Evolutionary conservation across 1,140 invertebrate genomes (phyloP).

Genomic region (Cydia fagiglandana): DNA sequence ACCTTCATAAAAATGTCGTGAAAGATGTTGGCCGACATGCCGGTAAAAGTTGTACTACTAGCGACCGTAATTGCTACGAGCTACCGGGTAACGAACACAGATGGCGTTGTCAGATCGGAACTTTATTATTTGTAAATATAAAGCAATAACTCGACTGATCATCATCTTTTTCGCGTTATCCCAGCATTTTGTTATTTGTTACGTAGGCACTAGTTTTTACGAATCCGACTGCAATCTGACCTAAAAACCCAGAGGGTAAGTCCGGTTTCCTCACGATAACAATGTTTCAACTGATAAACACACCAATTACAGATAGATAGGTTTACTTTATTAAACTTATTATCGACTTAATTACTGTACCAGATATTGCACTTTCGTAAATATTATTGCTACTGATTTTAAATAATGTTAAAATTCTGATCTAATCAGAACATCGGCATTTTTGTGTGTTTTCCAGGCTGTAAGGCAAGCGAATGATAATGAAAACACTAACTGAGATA

Average conservation of each 20-base stretch:
- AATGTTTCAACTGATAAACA: neutral
- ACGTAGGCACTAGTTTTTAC: too few relatives aligned
- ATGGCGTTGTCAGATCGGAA: neutral
- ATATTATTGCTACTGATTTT: neutral
- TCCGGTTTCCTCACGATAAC: neutral
- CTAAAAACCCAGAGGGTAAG: too few relatives aligned
- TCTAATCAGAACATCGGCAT: neutral
- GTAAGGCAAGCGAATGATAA: neutral
- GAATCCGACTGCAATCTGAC: too few relatives aligned
- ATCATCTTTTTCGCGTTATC: too few relatives aligned
- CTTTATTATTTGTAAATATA: neutral
- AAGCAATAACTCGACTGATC: too few relatives aligned
- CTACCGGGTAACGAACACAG: neutral
- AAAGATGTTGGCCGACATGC: neutral
- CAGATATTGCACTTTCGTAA: neutral
- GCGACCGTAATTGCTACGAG: neutral
- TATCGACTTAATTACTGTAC: neutral
- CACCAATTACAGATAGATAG: neutral
- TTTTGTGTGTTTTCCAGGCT: neutral
- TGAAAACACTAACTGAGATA: constrained; percentile 18
- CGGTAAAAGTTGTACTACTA: neutral
- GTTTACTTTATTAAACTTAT: neutral
- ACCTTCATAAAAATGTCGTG: neutral
- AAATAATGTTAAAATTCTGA: neutral
- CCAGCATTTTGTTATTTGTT: too few relatives aligned